Conservation (phyloP, 2,113 vertebrate genomes). For the Paralichthys olivaceus region DNA sequence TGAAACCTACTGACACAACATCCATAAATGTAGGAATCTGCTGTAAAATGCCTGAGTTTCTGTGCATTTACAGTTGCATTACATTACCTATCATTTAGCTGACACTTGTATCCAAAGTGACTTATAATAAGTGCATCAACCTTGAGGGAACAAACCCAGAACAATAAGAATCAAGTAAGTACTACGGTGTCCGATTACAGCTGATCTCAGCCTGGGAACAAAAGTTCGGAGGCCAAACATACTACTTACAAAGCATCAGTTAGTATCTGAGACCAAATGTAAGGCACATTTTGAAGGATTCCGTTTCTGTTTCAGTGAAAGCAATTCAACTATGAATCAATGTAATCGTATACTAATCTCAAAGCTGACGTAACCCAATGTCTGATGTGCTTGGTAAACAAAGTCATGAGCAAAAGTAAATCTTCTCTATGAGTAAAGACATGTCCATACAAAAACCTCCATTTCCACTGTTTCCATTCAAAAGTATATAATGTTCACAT, state of each 20-base stretch:
- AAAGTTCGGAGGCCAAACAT: conserved; percentile 32
- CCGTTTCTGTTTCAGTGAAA: not conserved
- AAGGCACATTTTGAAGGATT: conserved; percentile 19
- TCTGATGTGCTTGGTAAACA: conserved; percentile 24
- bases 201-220: conserved; percentile 32
- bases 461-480: not conserved
- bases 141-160: too few relatives aligned
- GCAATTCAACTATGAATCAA: not conserved
- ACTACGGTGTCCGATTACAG: conserved; percentile 30
- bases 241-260: conserved; percentile 7
- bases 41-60: conserved; percentile 44
- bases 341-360: not conserved
- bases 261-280: conserved; percentile 11
- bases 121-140: too few relatives aligned
- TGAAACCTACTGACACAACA: conserved; percentile 40
- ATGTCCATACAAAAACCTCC: not conserved
- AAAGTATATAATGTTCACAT: not conserved
- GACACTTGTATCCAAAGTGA: too few relatives aligned
- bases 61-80: not conserved
- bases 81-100: too few relatives aligned
- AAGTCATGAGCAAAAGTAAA: not conserved
- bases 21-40: conserved; percentile 49
- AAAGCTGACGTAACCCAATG: not conserved
- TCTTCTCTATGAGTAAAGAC: not conserved
- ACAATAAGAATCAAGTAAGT: too few relatives aligned